Percentiles rank a stretch among this genome's conserved stretches.
These are phyloP conservation scores for Drosophila borealis DNA, from an alignment of 2,888 invertebrate genomes.

Conservation along the genomic window DNA sequence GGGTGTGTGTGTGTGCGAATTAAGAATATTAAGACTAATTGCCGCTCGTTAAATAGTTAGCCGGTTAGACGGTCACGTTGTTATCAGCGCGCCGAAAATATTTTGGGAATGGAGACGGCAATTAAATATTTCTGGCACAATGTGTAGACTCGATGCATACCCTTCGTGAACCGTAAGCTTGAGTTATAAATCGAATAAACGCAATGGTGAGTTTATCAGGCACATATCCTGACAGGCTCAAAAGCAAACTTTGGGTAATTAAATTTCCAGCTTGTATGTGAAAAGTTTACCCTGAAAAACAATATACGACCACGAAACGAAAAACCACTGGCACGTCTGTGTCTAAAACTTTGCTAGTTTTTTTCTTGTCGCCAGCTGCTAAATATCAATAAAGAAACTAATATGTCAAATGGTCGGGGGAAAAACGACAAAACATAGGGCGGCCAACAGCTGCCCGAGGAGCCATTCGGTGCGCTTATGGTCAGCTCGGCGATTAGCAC, in stretches of 20 bases:
- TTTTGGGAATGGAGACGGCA: constrained; percentile 42
- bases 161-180: constrained; percentile 1
- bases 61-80: constrained; percentile 36
- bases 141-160: constrained; percentile 11
- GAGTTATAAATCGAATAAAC: constrained; percentile 33
- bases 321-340: constrained; percentile 33
- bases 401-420: constrained; percentile 66
- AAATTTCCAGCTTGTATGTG: constrained; percentile 63
- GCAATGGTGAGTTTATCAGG: constrained; percentile 10
- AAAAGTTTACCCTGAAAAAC: constrained; percentile 55
- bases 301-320: constrained; percentile 31
- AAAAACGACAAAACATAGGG: neutral
- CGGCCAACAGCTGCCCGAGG: constrained; percentile 51
- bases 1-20: constrained; percentile 6
- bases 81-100: constrained; percentile 40
- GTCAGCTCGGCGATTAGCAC: constrained; percentile 70
- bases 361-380: constrained; percentile 62
- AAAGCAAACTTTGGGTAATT: constrained; percentile 64
- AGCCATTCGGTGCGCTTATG: constrained; percentile 33
- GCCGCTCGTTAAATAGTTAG: constrained; percentile 55
- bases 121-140: constrained; percentile 43
- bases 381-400: constrained; percentile 81
- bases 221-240: constrained; percentile 27
- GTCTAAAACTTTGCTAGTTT: constrained; percentile 54
- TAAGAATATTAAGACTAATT: constrained; percentile 57